Evolutionary conservation across 2,113 vertebrate genomes (phyloP).

Genomic region (Phaethornis superciliosus): DNA sequence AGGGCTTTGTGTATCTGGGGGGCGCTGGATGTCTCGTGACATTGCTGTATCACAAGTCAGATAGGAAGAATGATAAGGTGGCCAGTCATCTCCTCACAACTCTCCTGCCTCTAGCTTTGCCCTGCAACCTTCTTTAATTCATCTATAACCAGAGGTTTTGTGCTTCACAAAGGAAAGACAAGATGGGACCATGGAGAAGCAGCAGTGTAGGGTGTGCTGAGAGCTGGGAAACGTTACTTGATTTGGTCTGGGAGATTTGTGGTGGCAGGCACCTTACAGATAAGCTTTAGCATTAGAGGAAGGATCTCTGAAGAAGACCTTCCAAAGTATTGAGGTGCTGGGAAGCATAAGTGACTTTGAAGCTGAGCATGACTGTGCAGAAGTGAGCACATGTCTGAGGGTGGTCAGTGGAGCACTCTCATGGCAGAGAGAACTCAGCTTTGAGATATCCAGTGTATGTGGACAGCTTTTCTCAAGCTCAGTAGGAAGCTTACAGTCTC

Average conservation of each 20-base stretch:
- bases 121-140: not conserved
- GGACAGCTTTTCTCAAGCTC: not conserved
- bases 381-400: not conserved
- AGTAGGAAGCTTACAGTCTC: not conserved
- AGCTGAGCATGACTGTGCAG: not conserved
- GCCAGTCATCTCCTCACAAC: not conserved
- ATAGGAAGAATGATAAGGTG: not conserved
- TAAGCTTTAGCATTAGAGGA: not conserved
- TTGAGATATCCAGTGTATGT: fast-evolving
- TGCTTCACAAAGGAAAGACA: not conserved
- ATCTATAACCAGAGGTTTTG: not conserved
- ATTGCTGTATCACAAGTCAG: not conserved
- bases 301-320: not conserved
- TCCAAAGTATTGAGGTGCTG: not conserved
- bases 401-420: not conserved
- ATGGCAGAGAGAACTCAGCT: not conserved
- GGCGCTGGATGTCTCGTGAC: not conserved
- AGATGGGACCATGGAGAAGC: not conserved
- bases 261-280: not conserved
- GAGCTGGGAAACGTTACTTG: not conserved
- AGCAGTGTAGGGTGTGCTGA: not conserved
- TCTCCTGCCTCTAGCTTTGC: not conserved
- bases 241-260: not conserved
- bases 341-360: not conserved
- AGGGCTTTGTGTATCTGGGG: not conserved